Percentiles rank a stretch among this genome's conserved stretches.
Evolutionary conservation across 2,113 vertebrate species (phyloP).

Genomic region (Macrotus californicus): DNA sequence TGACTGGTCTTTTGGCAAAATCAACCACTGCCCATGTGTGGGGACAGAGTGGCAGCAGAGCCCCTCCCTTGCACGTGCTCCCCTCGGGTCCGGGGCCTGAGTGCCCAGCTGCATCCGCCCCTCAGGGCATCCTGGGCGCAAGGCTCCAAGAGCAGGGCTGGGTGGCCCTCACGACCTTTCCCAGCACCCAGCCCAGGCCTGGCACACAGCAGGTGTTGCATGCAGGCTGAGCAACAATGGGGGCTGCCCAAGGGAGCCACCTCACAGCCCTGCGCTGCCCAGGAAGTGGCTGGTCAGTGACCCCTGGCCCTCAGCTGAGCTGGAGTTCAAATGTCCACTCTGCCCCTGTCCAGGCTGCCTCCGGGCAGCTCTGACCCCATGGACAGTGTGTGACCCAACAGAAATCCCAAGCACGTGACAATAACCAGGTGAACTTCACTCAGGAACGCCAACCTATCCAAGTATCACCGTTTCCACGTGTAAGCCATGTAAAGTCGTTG

Average conservation of each 20-base stretch:
- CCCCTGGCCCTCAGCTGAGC: fast-evolving
- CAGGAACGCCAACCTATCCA: fast-evolving
- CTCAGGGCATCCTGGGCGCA: fast-evolving
- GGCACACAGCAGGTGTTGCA: neutral
- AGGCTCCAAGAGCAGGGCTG: neutral
- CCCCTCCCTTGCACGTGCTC: fast-evolving
- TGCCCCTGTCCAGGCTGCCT: neutral
- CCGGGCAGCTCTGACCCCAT: neutral
- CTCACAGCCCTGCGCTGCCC: neutral
- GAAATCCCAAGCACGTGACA: neutral
- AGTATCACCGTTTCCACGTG: fast-evolving
- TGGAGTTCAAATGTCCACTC: neutral
- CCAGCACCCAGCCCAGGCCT: neutral
- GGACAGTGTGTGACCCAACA: fast-evolving
- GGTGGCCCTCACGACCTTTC: neutral
- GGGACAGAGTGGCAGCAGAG: neutral
- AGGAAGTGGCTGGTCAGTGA: neutral
- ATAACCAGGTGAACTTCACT: no score
- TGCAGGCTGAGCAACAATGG: neutral
- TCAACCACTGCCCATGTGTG: fast-evolving
- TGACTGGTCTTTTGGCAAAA: fast-evolving
- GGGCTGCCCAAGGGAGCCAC: neutral
- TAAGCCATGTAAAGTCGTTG: fast-evolving
- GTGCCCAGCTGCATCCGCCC: neutral
- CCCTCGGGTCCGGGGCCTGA: neutral